These are phyloP conservation scores for Rhagoletis pomonella DNA, from an alignment of 1,140 invertebrate species.

Conservation along the genomic window DNA sequence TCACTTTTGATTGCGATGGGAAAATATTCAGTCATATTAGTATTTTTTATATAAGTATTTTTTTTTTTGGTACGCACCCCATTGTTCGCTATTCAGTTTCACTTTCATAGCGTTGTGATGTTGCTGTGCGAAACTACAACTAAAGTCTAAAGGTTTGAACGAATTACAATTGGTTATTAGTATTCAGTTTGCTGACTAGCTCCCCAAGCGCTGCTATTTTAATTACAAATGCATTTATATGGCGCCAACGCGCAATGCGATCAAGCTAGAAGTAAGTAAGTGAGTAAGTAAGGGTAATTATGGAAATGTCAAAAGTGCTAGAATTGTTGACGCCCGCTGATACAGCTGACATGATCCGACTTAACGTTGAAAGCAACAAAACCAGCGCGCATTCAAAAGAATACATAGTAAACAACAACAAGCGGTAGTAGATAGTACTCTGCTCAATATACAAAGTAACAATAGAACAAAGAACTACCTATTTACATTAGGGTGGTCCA, in stretches of 20 bases:
- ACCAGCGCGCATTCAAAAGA: neutral
- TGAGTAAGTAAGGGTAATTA: constrained; percentile 25
- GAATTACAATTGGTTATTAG: neutral
- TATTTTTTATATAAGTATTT: no score
- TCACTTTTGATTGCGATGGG: no score
- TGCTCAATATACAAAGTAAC: neutral
- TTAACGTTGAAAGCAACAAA: constrained; percentile 15
- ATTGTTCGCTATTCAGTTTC: no score
- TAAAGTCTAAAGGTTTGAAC: neutral
- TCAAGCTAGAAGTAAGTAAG: no score
- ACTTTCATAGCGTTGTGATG: no score
- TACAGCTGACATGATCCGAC: constrained; percentile 26
- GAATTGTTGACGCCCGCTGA: constrained; percentile 45
- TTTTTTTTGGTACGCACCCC: no score
- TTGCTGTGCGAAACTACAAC: no score
- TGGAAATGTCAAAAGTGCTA: constrained; percentile 47
- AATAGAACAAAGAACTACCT: no score
- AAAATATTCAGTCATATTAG: no score
- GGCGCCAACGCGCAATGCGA: constrained; percentile 21
- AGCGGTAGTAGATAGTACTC: neutral
- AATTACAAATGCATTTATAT: neutral
- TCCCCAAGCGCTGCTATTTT: neutral
- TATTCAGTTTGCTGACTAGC: neutral
- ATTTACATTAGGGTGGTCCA: no score
- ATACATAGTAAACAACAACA: neutral